Evolutionary conservation across 2,888 invertebrate genomes (phyloP).

Genomic region (Scaptomyza tumidula): DNA sequence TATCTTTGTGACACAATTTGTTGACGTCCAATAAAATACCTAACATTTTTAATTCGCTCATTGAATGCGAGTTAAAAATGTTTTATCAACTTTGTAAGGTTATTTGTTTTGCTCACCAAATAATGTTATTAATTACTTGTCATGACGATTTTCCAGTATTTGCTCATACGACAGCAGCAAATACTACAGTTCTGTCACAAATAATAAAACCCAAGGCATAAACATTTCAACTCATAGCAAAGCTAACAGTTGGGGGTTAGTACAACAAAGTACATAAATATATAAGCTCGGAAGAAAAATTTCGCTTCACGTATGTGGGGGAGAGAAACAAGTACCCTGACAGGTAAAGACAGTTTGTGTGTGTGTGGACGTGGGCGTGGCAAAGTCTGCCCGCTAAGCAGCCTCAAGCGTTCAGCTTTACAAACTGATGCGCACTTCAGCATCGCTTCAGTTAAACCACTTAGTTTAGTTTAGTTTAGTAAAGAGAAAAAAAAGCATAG

Average conservation of each 20-base stretch:
- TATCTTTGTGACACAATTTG: not conserved
- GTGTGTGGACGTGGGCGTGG: slow-evolving; percentile 6
- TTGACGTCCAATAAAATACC: not conserved
- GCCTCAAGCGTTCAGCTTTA: slow-evolving; percentile 42
- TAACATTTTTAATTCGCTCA: not conserved
- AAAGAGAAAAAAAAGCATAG: slow-evolving; percentile 16
- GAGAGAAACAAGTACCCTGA: not conserved
- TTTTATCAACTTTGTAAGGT: not conserved
- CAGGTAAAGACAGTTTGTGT: not conserved
- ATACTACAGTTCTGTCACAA: not conserved
- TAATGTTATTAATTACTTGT: not conserved
- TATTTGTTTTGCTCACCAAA: not conserved
- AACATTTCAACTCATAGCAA: not conserved
- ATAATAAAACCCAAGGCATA: not conserved
- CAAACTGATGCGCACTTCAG: slow-evolving; percentile 60
- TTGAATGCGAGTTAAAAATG: not conserved
- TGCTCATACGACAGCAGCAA: too few species aligned
- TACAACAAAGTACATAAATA: not conserved
- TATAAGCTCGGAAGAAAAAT: slow-evolving; percentile 4
- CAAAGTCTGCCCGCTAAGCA: slow-evolving; percentile 20
- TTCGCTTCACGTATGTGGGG: not conserved
- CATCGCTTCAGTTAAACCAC: slow-evolving; percentile 62
- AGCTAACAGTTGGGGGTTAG: not conserved
- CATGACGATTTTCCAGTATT: not conserved
- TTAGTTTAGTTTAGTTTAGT: slow-evolving; percentile 50